Evolutionary conservation across 2,888 invertebrate species (phyloP).

Genomic region (Platerodrilus igneus): DNA sequence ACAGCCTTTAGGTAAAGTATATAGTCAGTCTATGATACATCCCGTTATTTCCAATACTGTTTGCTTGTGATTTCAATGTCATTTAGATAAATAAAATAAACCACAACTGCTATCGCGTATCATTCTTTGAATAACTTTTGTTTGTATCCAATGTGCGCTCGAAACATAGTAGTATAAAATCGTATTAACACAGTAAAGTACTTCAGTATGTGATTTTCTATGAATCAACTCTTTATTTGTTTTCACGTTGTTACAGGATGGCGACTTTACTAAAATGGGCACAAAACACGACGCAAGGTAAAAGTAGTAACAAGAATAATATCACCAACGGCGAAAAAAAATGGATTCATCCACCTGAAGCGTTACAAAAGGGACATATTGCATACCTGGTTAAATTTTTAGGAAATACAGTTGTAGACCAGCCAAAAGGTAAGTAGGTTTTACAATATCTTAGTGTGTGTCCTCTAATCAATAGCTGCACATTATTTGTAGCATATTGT

Average conservation of each 20-base stretch:
- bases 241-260: conserved; percentile 41
- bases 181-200: too few relatives aligned
- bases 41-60: too few relatives aligned
- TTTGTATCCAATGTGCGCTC: too few relatives aligned
- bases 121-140: too few relatives aligned
- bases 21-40: too few relatives aligned
- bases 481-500: background rate
- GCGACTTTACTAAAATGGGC: conserved; percentile 49
- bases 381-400: conserved; percentile 97
- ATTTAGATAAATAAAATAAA: too few relatives aligned
- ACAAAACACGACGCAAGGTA: conserved; percentile 46
- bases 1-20: too few relatives aligned
- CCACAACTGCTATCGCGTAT: too few relatives aligned
- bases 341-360: conserved; percentile 94
- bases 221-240: too few relatives aligned
- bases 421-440: conserved; percentile 74
- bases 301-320: conserved; percentile 39
- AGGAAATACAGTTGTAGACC: conserved; percentile 91
- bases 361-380: conserved; percentile 90
- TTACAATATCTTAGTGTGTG: background rate
- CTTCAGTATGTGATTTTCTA: too few relatives aligned
- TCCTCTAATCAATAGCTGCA: background rate
- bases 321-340: conserved; percentile 51
- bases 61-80: too few relatives aligned
- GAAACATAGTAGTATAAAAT: too few relatives aligned